Base-by-base conservation (phyloP, 2,888 invertebrate species). In the Clistopyga incitator region DNA sequence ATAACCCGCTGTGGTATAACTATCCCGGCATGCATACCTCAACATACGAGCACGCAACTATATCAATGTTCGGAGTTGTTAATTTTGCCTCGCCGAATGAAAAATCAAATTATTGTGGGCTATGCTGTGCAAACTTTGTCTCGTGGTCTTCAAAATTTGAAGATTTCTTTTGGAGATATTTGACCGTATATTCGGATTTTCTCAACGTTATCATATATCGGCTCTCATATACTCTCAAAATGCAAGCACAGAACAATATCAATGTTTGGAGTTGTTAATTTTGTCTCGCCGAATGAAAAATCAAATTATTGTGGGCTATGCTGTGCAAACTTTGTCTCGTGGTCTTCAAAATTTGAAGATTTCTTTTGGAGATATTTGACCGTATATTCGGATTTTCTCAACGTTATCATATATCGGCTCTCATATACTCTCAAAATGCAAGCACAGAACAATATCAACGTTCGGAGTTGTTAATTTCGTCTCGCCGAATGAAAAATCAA, bases 51-150 rank as follows among this genome's bases (percentile, higher is more conserved):
- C n/a, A 18, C 56, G 13, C 18, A 61, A n/a, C 61, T 61, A 38
- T 34, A 34, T 34, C 34, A 61, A 61, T 38, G 38, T 18, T 18
- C 23, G 11, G 54, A 54, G 52, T 10, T 52, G 29, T 23, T 61
- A 6, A 61, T 61, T 61, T 61, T 11, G n/a, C 15, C 23, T 52
- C 6, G 20, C 20, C 89, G 47, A 8, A 89, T 88, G 89, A 88
- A 87, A 88, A 89, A 87, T 85, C 84, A 81, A 89, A 87, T 84
- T 87, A 89, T 89, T 88, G 88, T 88, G 89, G 1, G 6, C 50
- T 29, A 29, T 29, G 29, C 2, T 29, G 29, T 29, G 4, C 29
- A 4, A 29, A 29, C 29, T 2, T 29, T 29, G 29, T 3, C 4
- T 29, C 29, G 29, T 29, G 29, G 2, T 29, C 29, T 29, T 29